Conservation (phyloP, 1,140 invertebrate species). For the Cryptotermes secundus region DNA sequence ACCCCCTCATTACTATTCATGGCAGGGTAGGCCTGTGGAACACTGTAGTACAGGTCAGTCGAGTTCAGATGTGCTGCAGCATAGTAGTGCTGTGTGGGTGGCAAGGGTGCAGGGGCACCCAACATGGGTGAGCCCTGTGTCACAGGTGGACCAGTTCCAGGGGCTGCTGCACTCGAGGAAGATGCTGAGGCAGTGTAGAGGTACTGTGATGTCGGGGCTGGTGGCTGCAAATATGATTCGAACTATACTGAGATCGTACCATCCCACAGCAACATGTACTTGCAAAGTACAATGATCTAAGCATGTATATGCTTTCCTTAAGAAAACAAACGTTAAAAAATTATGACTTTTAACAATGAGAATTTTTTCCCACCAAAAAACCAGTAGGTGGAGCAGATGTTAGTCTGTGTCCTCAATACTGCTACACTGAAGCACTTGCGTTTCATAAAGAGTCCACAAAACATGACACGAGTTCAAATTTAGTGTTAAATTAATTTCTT, state of each 20-base stretch:
- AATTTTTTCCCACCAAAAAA: no score
- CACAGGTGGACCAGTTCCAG: constrained; percentile 7
- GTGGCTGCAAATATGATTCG: constrained; percentile 4
- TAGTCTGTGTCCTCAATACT: no score
- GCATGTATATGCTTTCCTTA: no score
- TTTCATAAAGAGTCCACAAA: no score
- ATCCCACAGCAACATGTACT: neutral
- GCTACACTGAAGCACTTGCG: no score
- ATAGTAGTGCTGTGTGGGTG: neutral
- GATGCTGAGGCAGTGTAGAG: neutral
- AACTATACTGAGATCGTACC: constrained; percentile 19
- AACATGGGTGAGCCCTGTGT: neutral
- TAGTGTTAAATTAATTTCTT: no score
- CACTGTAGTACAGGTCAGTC: neutral
- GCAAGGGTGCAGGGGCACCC: neutral
- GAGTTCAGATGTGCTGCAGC: neutral
- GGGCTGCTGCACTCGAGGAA: neutral
- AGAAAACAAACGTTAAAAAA: no score
- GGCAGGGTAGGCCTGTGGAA: neutral
- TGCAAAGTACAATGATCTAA: no score
- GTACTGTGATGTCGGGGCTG: neutral
- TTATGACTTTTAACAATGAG: no score
- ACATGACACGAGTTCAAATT: no score
- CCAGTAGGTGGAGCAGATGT: no score
- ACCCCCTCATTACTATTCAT: neutral